Base-by-base conservation (phyloP, 1,140 invertebrate species). In the Formica selysi region DNA sequence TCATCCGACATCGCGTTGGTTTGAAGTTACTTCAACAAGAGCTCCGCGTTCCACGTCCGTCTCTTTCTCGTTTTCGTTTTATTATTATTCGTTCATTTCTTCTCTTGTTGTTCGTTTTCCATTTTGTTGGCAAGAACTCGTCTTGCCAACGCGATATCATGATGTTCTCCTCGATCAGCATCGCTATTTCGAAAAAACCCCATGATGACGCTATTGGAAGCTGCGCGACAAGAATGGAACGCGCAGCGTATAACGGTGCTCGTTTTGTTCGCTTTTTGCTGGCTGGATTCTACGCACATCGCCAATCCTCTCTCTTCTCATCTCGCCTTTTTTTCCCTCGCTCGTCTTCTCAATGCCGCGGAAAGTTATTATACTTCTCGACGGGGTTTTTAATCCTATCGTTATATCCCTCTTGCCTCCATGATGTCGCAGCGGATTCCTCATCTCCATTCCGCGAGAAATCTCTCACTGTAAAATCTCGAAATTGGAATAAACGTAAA, bases 251-350 rank as follows among this genome's bases (percentile, higher is more conserved):
- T 76, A 76, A 76, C 36, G 10, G 1, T 22, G 76, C 78, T 70
- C 76, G 62, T 38, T 73, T 73, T 80, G 16, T 22, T 80, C 64
- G 22, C 44, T 80, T 80, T 51, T 80, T 57, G 16, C 22, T n/a
- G 19, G 6, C 5, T 38, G n/a, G 29, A 38, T 80, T 74, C 59
- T 83, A 73, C 13, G 38, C 51, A 26, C 26, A 13, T 80, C n/a
- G 4, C 10, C 16, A 44, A 26, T 80, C 36, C 64, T 80, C 41
- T 7, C 22, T 81, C 44, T 3, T 71, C 11, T 61, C 38, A 29
- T 54, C 57, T 62, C n/a, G 7, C 0, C 51, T 44, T 26, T 57
- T 44, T 22, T 26, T 71, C 36, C 8, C 6, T 57, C 11, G 41
- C 41, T 68, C 59, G 19, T 16, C 19, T 29, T 3, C 61, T 19